These are phyloP conservation scores for Chiroxiphia lanceolata DNA, from an alignment of 2,797 vertebrate species.

Conservation along the genomic window DNA sequence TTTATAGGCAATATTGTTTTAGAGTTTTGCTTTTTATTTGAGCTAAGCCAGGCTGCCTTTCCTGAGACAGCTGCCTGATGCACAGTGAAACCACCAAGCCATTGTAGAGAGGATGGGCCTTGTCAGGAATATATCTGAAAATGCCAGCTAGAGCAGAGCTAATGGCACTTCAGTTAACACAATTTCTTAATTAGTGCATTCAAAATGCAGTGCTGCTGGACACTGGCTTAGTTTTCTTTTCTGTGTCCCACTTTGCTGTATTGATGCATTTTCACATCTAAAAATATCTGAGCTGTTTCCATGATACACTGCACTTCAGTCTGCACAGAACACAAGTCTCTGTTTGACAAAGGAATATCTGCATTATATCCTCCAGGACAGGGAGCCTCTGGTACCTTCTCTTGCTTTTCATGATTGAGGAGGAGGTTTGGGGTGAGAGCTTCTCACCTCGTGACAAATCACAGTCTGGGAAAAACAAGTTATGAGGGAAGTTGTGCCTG, in stretches of 20 bases:
- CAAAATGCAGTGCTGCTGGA: not conserved
- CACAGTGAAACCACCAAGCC: not conserved
- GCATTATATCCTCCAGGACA: not conserved
- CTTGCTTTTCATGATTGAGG: not conserved
- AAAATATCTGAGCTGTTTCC: slow-evolving; percentile 20
- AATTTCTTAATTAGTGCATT: not conserved
- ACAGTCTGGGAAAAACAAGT: not conserved
- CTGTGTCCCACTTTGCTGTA: not conserved
- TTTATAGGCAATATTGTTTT: slow-evolving; percentile 26
- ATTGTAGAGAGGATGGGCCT: not conserved
- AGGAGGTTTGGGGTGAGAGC: not conserved
- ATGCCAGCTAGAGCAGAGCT: not conserved
- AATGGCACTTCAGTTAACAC: not conserved
- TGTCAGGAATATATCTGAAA: not conserved
- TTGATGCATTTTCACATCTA: slow-evolving; percentile 17
- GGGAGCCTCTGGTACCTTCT: not conserved
- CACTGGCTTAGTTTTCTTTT: not conserved
- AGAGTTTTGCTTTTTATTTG: slow-evolving; percentile 17
- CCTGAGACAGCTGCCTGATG: not conserved
- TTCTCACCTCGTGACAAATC: not conserved
- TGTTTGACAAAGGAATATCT: not conserved
- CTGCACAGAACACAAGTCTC: not conserved
- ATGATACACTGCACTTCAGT: not conserved
- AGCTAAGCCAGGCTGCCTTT: not conserved
- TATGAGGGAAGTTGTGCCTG: not conserved